Evolutionary conservation across 2,113 vertebrate species (phyloP).

Genomic region (Cyanoderma ruficeps): DNA sequence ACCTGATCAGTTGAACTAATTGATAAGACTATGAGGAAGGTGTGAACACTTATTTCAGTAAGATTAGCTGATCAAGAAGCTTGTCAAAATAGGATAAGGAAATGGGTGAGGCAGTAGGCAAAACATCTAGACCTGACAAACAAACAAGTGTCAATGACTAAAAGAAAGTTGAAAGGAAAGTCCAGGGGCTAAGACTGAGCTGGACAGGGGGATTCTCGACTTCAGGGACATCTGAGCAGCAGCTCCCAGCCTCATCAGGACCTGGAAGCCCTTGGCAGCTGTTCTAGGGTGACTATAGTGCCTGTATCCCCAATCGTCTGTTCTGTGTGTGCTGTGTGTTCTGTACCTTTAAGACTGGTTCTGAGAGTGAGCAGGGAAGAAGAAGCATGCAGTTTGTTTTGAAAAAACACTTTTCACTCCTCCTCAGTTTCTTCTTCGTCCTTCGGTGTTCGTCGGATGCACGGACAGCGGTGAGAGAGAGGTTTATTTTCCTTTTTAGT

Average conservation of each 20-base stretch:
- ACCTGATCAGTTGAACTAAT: neutral
- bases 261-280: neutral
- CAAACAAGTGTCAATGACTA: neutral
- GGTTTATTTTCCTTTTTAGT: too few species aligned
- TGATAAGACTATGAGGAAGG: neutral
- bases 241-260: neutral
- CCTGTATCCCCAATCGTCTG: too few species aligned
- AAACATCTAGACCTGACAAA: neutral
- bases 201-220: neutral
- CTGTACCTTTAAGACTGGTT: too few species aligned
- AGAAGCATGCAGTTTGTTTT: too few species aligned
- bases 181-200: neutral
- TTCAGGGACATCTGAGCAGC: neutral
- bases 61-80: neutral
- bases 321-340: too few species aligned
- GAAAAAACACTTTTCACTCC: too few species aligned
- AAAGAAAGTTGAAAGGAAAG: neutral
- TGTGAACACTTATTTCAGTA: neutral
- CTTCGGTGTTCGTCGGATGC: too few species aligned
- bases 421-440: too few species aligned
- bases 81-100: neutral
- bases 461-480: too few species aligned
- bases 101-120: neutral
- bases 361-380: too few species aligned
- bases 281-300: too few species aligned